A percentile compares a stretch with the other conserved stretches of the same genome.
These are phyloP conservation scores for Panurus biarmicus DNA, from an alignment of 2,113 vertebrate species.

Conservation along the genomic window DNA sequence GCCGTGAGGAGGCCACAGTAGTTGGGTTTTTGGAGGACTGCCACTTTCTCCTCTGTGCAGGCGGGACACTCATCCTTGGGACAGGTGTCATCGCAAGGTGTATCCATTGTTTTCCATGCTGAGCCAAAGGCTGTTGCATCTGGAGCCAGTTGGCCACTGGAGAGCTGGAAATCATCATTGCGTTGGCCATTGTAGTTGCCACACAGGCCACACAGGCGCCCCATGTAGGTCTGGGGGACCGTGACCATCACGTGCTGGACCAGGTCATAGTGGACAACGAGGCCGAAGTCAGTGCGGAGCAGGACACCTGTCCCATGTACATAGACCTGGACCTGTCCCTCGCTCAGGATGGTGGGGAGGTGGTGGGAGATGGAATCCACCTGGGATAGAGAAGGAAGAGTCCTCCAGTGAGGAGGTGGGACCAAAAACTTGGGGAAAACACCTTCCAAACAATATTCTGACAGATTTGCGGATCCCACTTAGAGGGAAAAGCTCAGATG, in stretches of 20 bases:
- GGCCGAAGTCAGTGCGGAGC: constrained; percentile 50
- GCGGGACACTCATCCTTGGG: neutral
- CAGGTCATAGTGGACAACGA: constrained; percentile 61
- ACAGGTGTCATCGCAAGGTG: neutral
- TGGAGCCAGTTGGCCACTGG: neutral
- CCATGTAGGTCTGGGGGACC: constrained; percentile 31
- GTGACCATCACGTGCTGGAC: constrained; percentile 29
- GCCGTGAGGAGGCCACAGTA: constrained; percentile 65
- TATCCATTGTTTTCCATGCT: constrained; percentile 24
- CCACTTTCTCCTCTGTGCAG: constrained; percentile 47
- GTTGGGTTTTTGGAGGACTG: neutral
- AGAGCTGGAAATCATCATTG: constrained; percentile 54
- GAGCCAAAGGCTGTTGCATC: neutral
- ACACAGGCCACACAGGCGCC: constrained; percentile 68
- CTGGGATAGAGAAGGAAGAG: neutral
- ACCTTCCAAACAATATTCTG: neutral
- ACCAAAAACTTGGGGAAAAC: neutral
- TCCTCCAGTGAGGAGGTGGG: neutral
- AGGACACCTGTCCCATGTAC: constrained; percentile 4
- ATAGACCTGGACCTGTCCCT: constrained; percentile 6
- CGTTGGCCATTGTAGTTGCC: constrained; percentile 57
- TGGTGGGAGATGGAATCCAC: constrained; percentile 45
- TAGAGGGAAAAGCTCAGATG: neutral
- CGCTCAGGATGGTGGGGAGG: constrained; percentile 10
- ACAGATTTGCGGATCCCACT: neutral